Base-by-base conservation (phyloP, 1,140 invertebrate species). In the Lepidurus apus region DNA sequence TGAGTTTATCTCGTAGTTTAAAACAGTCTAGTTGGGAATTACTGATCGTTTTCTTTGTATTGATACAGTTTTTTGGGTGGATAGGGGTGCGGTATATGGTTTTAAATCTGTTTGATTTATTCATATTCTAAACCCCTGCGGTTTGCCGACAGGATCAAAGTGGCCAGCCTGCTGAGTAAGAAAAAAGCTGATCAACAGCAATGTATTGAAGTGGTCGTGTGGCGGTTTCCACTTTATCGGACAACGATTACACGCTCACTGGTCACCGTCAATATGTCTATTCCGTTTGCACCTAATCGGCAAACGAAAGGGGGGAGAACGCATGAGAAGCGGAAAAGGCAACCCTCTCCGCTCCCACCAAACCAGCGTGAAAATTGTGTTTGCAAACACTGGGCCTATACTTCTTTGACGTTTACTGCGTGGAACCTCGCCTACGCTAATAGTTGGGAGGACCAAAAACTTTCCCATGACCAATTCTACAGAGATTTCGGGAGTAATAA, bases 321-420 rank as follows among this genome's bases (percentile, higher is more conserved):
- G 13, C 53, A 65, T 65, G 17, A 65, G 53, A 65, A 65, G 53
- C 17, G n/a, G 53, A 65, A 65, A 65, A 13, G 13, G 53, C 53
- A 65, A 65, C 53, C 53, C 53, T 65, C 53, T 65, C 9, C 53
- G 53, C 53, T 65, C 53, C 53, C 53, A 65, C 53, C 53, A 65
- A n/a, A 65, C 53, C 53, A 65, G 53, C 53, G 53, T 65, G 53
- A 65, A 65, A 65, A 65, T 65, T 65, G 53, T 65, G 53, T 65
- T 13, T 65, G 53, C 53, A 65, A 65, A 65, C 53, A 65, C 53
- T 13, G 53, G 53, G 9, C 53, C 53, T 9, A 34, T 34, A n/a
- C 53, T 21, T 65, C 53, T n/a, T 65, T 65, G n/a, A 65, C 53
- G 21, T 65, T 65, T 65, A 65, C 53, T 13, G 17, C 1, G 21